Evolutionary conservation across 2,113 vertebrate species (phyloP), one percentile per base, ranked within the genome.

Genomic region (Melanostigma gelatinosum): DNA sequence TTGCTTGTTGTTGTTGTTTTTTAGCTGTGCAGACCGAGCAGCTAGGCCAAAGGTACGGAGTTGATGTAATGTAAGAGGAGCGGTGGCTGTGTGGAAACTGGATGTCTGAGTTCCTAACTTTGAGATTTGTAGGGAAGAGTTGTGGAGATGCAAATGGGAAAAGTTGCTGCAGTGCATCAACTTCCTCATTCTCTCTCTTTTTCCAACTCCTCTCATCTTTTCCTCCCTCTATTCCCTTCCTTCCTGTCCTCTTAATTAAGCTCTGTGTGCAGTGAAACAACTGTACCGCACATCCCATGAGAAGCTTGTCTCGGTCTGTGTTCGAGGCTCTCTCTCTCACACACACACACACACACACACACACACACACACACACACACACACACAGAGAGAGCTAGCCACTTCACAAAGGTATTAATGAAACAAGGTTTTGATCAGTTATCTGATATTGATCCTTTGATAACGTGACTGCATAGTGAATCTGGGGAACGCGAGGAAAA

Each of bases 211-310:
- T 72, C 64, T 63, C 8, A 58, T 64, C 18, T 71, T 50, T n/a
- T 20, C 64, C 22, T 38, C 13, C 40, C 1, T 54, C 36, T 42
- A 8, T 72, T 70, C 38, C 29, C 58, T 24, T 83, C 71, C 66
- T 61, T 80, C 67, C 77, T 72, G 55, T 73, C 50, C 73, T 77
- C 55, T 16, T 65, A 82, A 87, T 92, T 90, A 90, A 83, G 69
- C 87, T 78, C 87, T 78, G 50, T 87, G 73, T 84, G 82, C 72
- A 83, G 72, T 69, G 86, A 91, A 87, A 77, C 75, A 79, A 87
- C 63, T 85, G 75, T 79, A 75, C 77, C 58, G 67, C 48, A 38
- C 27, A 24, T 90, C 77, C 73, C 83, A 82, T 40, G 82, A 87
- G 85, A 40, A 71, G 66, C 27, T 40, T 13, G 74, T 79, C 58